phyloP scores from a whole-genome alignment of 2,797 vertebrate genomes.

The Chiroxiphia lanceolata region DNA sequence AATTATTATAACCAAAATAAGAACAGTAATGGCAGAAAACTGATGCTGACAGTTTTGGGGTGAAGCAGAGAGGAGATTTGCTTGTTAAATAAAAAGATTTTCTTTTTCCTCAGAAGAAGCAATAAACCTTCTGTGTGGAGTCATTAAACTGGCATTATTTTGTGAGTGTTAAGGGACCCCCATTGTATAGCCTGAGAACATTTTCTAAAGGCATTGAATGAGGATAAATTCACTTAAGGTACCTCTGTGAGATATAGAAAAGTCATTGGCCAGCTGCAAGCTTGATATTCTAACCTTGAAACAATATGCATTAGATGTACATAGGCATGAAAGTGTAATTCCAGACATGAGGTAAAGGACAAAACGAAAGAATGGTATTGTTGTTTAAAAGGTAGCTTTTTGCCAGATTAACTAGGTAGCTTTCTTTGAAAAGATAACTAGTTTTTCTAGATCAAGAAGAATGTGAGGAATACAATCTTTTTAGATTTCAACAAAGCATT shows the following conservation, averaged over 20 bases:
- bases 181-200: not conserved
- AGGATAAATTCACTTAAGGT: slow-evolving; percentile 34
- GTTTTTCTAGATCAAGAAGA: not conserved
- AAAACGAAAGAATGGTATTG: not conserved
- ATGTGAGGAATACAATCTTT: not conserved
- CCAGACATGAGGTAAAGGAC: not conserved
- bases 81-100: not conserved
- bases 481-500: not conserved
- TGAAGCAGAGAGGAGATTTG: not conserved
- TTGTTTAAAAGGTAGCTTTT: not conserved
- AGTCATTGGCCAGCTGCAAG: not conserved
- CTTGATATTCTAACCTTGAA: slow-evolving; percentile 6
- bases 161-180: not conserved
- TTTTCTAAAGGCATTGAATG: not conserved
- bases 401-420: not conserved
- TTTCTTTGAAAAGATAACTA: not conserved
- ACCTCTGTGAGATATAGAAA: not conserved
- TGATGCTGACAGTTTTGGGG: not conserved
- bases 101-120: not conserved
- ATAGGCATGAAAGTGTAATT: not conserved
- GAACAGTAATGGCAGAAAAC: not conserved
- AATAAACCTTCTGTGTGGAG: not conserved
- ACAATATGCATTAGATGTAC: not conserved
- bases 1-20: not conserved
- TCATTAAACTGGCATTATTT: not conserved